These are phyloP conservation scores for Athene cunicularia DNA, from an alignment of 2,113 vertebrate genomes.

Conservation along the genomic window DNA sequence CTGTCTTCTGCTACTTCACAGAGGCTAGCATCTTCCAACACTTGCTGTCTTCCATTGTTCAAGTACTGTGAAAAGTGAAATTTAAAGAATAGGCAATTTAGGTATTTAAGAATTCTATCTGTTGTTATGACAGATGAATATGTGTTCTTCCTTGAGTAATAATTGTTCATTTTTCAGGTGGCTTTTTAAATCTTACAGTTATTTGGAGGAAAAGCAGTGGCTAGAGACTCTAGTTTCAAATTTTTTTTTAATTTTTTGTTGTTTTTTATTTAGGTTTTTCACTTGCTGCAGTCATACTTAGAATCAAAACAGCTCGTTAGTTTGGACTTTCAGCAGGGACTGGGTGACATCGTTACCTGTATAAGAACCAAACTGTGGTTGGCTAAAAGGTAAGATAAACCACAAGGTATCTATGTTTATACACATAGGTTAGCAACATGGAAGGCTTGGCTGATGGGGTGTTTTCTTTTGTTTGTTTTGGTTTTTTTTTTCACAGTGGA, in stretches of 20 bases:
- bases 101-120: not conserved
- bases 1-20: not conserved
- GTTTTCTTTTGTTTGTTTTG: not conserved
- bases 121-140: not conserved
- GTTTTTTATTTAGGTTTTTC: slow-evolving; percentile 81
- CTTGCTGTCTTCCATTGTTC: not conserved
- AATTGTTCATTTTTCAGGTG: slow-evolving; percentile 25
- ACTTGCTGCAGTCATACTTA: slow-evolving; percentile 88
- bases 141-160: not conserved
- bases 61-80: not conserved
- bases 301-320: slow-evolving; percentile 81
- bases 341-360: slow-evolving; percentile 74
- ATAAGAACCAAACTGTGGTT: slow-evolving; percentile 87
- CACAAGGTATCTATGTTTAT: not conserved
- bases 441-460: not conserved
- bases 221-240: slow-evolving; percentile 21
- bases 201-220: slow-evolving; percentile 36
- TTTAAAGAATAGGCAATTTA: not conserved
- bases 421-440: not conserved
- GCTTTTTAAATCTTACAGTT: not conserved
- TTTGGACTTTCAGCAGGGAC: slow-evolving; percentile 71
- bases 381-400: slow-evolving; percentile 86
- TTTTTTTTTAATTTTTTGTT: not conserved
- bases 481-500: not conserved
- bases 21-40: not conserved